A percentile compares a stretch with the other conserved stretches of the same genome.
These are phyloP conservation scores for Acipenser oxyrinchus DNA, from an alignment of 2,797 vertebrate genomes.

Conservation along the genomic window DNA sequence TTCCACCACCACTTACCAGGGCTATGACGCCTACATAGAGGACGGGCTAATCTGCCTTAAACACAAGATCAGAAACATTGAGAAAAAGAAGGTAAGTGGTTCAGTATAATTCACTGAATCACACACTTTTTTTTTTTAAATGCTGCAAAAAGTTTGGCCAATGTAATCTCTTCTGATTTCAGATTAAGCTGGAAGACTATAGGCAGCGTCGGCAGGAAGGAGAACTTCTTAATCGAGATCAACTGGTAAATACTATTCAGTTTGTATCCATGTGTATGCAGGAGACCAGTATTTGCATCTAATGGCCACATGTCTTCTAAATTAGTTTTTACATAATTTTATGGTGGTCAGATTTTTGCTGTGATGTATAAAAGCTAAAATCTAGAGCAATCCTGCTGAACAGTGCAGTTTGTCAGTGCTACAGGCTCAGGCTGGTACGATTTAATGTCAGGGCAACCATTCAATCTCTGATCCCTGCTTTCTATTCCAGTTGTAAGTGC, in stretches of 20 bases:
- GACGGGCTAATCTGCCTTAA: slow-evolving; percentile 91
- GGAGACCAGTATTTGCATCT: too few species aligned
- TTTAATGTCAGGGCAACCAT: too few species aligned
- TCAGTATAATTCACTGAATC: not conserved
- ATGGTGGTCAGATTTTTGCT: too few species aligned
- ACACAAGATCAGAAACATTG: slow-evolving; percentile 93
- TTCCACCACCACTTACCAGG: slow-evolving; percentile 60
- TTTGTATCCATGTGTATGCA: too few species aligned
- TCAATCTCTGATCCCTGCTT: not conserved
- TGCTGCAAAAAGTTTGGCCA: not conserved
- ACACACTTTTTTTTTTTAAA: not conserved
- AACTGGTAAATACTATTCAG: slow-evolving; percentile 63
- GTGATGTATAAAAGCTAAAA: too few species aligned
- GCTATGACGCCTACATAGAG: slow-evolving; percentile 86
- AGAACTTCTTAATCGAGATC: slow-evolving; percentile 79
- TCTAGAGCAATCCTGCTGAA: too few species aligned
- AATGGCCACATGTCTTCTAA: too few species aligned
- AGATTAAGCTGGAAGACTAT: slow-evolving; percentile 90
- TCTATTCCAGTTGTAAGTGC: not conserved
- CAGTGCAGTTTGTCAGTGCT: too few species aligned
- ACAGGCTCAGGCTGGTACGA: too few species aligned
- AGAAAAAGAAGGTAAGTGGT: slow-evolving; percentile 87
- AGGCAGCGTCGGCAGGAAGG: slow-evolving; percentile 71
- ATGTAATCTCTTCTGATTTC: not conserved
- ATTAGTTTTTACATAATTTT: too few species aligned